phyloP scores from a whole-genome alignment of 1,140 invertebrate genomes.

The Trichonephila inaurata region DNA sequence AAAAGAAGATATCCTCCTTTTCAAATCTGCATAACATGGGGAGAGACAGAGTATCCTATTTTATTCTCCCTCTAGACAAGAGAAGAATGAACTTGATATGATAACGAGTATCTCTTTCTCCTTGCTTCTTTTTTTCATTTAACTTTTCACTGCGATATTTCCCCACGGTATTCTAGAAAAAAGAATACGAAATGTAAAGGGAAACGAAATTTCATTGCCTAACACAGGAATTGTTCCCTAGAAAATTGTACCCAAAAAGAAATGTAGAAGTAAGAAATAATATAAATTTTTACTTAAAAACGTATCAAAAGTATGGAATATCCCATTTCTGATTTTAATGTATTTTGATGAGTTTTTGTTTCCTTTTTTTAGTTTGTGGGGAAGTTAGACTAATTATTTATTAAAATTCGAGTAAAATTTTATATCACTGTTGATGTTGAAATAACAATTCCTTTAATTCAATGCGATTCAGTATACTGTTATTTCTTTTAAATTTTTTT shows the following conservation, averaged over 20 bases:
- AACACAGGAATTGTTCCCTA: constrained; percentile 27
- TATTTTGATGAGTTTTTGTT: neutral
- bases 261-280: neutral
- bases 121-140: neutral
- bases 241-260: neutral
- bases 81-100: constrained; percentile 19
- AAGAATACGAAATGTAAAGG: neutral
- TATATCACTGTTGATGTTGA: neutral
- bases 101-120: constrained; percentile 28
- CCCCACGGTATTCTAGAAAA: constrained; percentile 25
- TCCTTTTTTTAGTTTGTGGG: neutral
- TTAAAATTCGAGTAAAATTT: neutral
- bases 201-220: neutral
- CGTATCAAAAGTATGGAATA: neutral
- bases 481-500: too few relatives aligned
- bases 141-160: constrained; percentile 7
- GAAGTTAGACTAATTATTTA: neutral
- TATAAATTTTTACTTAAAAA: neutral
- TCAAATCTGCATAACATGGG: constrained; percentile 47
- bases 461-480: too few relatives aligned
- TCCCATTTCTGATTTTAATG: neutral
- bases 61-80: neutral
- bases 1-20: constrained; percentile 33
- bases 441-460: too few relatives aligned
- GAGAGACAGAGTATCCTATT: neutral